A percentile compares a stretch with the other conserved stretches of the same genome.
These are phyloP conservation scores for Achatina immaculata DNA, from an alignment of 1,140 invertebrate genomes.

Conservation along the genomic window DNA sequence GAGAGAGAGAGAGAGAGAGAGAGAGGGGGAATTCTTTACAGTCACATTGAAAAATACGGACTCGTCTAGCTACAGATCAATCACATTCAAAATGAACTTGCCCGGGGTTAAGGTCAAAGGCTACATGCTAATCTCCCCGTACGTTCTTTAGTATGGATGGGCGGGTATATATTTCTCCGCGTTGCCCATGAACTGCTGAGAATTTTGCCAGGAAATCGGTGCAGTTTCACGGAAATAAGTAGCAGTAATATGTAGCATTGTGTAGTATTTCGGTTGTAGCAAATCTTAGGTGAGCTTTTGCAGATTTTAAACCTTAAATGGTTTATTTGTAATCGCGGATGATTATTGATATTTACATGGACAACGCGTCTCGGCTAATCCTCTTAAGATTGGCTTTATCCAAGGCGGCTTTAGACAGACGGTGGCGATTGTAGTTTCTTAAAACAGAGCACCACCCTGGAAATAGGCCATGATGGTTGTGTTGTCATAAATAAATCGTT, in stretches of 20 bases:
- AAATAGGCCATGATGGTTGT: slow-evolving; percentile 29
- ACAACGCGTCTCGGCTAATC: slow-evolving; percentile 32
- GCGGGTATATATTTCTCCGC: slow-evolving; percentile 39
- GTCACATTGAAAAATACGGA: too few relatives aligned
- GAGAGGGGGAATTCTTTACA: too few relatives aligned
- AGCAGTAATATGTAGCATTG: too few relatives aligned
- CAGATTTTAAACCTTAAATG: not conserved
- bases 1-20: too few relatives aligned
- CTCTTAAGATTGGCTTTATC: slow-evolving; percentile 44
- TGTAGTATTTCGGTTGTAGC: too few relatives aligned
- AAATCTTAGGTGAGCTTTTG: too few relatives aligned
- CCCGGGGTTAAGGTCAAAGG: slow-evolving; percentile 41
- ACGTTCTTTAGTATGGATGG: slow-evolving; percentile 39
- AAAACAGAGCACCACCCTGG: slow-evolving; percentile 19
- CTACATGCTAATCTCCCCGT: slow-evolving; percentile 39
- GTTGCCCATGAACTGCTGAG: too few relatives aligned
- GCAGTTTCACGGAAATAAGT: too few relatives aligned
- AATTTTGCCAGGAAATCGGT: too few relatives aligned
- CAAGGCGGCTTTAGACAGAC: slow-evolving; percentile 36
- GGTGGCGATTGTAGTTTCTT: slow-evolving; percentile 31
- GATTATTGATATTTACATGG: slow-evolving; percentile 35
- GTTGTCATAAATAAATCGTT: too few relatives aligned
- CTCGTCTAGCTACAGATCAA: slow-evolving; percentile 27
- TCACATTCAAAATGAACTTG: slow-evolving; percentile 35
- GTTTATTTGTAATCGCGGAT: slow-evolving; percentile 21